phyloP scores from a whole-genome alignment of 1,140 invertebrate species.

The Saxidomus purpurata region DNA sequence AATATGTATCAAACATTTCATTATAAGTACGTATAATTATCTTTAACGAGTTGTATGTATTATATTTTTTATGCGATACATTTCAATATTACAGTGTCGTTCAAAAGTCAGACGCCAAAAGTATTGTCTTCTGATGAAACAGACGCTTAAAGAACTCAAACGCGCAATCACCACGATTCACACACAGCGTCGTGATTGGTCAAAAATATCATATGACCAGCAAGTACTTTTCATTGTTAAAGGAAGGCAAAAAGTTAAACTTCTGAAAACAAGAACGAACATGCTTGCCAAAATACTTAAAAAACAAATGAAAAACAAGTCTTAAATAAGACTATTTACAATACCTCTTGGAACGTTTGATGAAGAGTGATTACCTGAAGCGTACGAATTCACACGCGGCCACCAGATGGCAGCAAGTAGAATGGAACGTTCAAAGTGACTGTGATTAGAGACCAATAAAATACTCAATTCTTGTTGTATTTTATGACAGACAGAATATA shows the following conservation, averaged over 20 bases:
- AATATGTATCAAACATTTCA: no score
- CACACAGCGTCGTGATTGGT: slow-evolving; percentile 32
- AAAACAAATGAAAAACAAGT: slow-evolving; percentile 29
- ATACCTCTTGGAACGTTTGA: slow-evolving; percentile 18
- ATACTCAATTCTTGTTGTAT: no score
- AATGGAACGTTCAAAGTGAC: no score
- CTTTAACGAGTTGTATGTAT: no score
- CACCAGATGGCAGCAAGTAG: no score
- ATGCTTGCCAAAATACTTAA: slow-evolving; percentile 25
- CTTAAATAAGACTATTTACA: background rate
- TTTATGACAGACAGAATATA: no score
- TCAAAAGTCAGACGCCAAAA: background rate
- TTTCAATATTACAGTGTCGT: slow-evolving; percentile 21
- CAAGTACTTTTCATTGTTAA: background rate
- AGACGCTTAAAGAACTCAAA: slow-evolving; percentile 10
- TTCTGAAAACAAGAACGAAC: slow-evolving; percentile 26
- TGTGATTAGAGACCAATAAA: no score
- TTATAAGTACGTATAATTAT: no score
- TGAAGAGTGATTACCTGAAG: no score
- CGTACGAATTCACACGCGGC: no score
- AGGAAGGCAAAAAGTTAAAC: slow-evolving; percentile 9
- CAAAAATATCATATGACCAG: slow-evolving; percentile 9
- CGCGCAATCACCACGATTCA: slow-evolving; percentile 10
- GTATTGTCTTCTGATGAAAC: slow-evolving; percentile 20
- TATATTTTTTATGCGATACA: no score